Conservation (phyloP, 2,797 vertebrate species). For the Australoheros facetus region DNA sequence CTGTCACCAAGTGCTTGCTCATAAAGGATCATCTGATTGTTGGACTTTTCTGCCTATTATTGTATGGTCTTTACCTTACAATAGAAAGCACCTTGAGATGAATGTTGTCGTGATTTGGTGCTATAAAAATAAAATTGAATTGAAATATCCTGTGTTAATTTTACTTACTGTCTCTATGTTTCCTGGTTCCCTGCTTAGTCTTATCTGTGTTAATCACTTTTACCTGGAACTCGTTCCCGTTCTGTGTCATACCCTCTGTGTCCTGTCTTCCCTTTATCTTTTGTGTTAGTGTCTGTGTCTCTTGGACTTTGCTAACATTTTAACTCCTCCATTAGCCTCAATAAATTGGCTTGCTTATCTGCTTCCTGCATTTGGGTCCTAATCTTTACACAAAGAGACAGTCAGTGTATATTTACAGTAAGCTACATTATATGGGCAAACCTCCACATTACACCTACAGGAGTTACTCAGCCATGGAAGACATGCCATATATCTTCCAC, state of each 20-base stretch:
- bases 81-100: too few relatives aligned
- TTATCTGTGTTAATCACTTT: not conserved
- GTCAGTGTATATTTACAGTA: not conserved
- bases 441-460: not conserved
- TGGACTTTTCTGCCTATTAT: too few relatives aligned
- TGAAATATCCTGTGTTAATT: not conserved
- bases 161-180: not conserved
- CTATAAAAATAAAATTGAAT: too few relatives aligned
- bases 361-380: not conserved
- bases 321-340: not conserved
- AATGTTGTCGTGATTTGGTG: too few relatives aligned
- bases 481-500: not conserved
- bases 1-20: too few relatives aligned
- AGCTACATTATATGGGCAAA: not conserved
- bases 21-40: too few relatives aligned
- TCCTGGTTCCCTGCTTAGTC: not conserved
- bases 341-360: not conserved
- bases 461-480: not conserved
- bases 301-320: not conserved
- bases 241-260: not conserved
- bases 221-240: fast-evolving
- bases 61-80: too few relatives aligned
- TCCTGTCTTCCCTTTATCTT: not conserved
- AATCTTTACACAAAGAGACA: not conserved
- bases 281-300: not conserved